These are phyloP conservation scores for Lophotriccus pileatus DNA, from an alignment of 2,797 vertebrate genomes.

Conservation along the genomic window DNA sequence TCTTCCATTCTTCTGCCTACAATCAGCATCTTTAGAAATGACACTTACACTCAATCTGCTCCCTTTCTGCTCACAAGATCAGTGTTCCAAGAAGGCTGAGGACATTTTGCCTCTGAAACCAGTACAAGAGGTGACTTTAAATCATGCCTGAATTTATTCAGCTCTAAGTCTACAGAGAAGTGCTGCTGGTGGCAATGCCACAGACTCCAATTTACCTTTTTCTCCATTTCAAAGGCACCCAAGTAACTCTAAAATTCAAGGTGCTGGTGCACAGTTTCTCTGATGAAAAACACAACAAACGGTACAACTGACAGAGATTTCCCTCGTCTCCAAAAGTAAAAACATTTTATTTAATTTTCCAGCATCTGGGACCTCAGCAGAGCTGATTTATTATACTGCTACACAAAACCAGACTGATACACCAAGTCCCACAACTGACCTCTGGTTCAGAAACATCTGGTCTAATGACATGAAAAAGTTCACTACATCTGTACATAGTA, in stretches of 20 bases:
- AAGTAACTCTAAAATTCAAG: not conserved
- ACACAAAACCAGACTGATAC: not conserved
- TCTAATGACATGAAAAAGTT: not conserved
- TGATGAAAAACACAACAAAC: not conserved
- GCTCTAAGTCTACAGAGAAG: not conserved
- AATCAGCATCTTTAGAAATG: rapidly evolving
- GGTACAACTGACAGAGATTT: not conserved
- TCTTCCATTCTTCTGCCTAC: not conserved
- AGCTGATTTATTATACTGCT: not conserved
- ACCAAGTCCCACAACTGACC: not conserved
- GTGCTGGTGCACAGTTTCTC: not conserved
- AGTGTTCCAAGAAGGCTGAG: not conserved
- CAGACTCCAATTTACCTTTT: not conserved
- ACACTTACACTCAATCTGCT: not conserved
- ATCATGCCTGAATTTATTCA: not conserved
- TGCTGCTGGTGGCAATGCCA: not conserved
- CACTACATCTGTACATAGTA: constrained; percentile 3
- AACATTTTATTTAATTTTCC: not conserved
- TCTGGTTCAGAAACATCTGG: constrained; percentile 19
- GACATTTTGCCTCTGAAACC: not conserved
- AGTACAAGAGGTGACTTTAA: not conserved
- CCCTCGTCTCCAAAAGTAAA: not conserved
- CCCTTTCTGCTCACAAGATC: not conserved
- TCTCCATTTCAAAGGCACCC: not conserved
- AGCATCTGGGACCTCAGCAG: not conserved